Percentiles rank a stretch among this genome's conserved stretches.
Evolutionary conservation across 2,797 vertebrate genomes (phyloP).

Genomic region (Clarias platycephalus): DNA sequence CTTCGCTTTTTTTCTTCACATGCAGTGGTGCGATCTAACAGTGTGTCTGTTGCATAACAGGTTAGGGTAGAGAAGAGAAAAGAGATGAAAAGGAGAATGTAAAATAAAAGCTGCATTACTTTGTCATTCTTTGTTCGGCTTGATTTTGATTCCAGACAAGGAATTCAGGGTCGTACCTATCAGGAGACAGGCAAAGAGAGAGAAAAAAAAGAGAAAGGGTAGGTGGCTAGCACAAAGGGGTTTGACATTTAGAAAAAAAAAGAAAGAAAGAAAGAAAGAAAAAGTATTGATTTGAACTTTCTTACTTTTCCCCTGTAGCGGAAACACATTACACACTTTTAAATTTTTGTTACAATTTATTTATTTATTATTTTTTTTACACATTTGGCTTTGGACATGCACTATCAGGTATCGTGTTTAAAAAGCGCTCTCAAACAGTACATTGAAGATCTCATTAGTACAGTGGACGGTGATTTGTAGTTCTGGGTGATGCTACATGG

Average conservation of each 20-base stretch:
- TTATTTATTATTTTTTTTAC: constrained; percentile 45
- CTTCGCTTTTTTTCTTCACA: not conserved
- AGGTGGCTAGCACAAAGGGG: constrained; percentile 75
- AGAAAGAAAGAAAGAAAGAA: constrained; percentile 26
- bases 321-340: constrained; percentile 66
- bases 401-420: constrained; percentile 58
- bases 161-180: constrained; percentile 87
- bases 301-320: constrained; percentile 61
- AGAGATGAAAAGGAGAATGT: constrained; percentile 61
- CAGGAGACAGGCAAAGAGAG: constrained; percentile 81
- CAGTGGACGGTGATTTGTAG: not conserved
- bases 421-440: constrained; percentile 65
- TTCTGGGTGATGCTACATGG: not conserved
- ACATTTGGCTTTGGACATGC: constrained; percentile 67
- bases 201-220: constrained; percentile 72
- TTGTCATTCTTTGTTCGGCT: constrained; percentile 88
- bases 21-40: constrained; percentile 38
- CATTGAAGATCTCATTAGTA: not conserved
- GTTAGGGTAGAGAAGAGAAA: constrained; percentile 55
- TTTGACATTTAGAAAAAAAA: constrained; percentile 53
- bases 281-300: constrained; percentile 68
- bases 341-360: too few relatives aligned
- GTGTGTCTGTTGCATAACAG: constrained; percentile 31
- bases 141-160: constrained; percentile 90
- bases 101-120: constrained; percentile 84